Evolutionary conservation across 2,113 vertebrate genomes (phyloP), one percentile per base, ranked within the genome.

Genomic region (Tragelaphus scriptus): DNA sequence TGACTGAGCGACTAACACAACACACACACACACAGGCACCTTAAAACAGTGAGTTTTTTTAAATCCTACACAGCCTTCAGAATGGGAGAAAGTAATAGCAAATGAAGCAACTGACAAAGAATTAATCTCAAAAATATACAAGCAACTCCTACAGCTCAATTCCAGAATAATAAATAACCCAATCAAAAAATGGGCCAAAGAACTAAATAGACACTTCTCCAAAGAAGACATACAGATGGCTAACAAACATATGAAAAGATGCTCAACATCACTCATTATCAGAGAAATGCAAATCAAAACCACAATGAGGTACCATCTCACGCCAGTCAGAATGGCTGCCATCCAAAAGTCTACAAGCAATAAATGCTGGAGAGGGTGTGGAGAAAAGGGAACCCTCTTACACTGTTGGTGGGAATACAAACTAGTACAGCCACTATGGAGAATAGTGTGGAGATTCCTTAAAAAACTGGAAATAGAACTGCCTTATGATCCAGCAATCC

Each of bases 41-140:
- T 77, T 77, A 44, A 77, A 77, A 44, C 71, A 6, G 71, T 44
- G 71, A 77, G 23, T 25, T 26, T 40, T 40, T 44, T 44, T 44
- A 6, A 75, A 44, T 26, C 36, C 12, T 97, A 91, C 90, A 91
- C 90, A 98, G 96, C n/a, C 68, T 71, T 71, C n/a, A 21, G 68
- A 71, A 23, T 23, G 19, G 19, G n/a, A 71, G 19, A 40, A 40
- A 71, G 40, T 71, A 71, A 36, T 23, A 71, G 9, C n/a, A 71
- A 71, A 40, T 11, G 2, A 71, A 71, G 68, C 68, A 71, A 71
- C n/a, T 40, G n/a, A 40, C 68, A 40, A 71, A 71, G 19, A 6
- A 71, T 10, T 71, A 71, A 71, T 71, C 68, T 71, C 19, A 71
- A 71, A 71, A 71, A 71, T 71, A 71, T 71, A 71, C n/a, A 36